Evolutionary conservation across 2,113 vertebrate species (phyloP), one percentile per base, ranked within the genome.

Genomic region (Dicrurus megarhynchus): DNA sequence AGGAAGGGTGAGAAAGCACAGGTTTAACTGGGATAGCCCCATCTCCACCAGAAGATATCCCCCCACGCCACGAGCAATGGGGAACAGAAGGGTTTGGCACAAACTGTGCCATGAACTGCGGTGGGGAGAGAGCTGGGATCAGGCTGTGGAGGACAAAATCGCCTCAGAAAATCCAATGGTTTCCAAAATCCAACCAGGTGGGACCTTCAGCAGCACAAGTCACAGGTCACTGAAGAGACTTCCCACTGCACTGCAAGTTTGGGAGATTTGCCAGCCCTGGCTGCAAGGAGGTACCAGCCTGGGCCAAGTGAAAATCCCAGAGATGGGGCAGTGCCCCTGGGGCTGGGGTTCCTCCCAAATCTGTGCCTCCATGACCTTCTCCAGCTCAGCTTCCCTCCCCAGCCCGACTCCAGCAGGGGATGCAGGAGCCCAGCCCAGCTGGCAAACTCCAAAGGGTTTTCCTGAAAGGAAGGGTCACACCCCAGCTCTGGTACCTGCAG

Each of bases 11-110:
- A 17, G 55, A n/a, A 74, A 70, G 55, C 0, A 0, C 8, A 46
- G 42, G 27, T 47, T 39, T 39, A 33, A 18, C 44, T 5, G 55
- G 50, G 70, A 46, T 12, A 26, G 11, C 24, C 46, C 42, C 30
- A 13, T 9, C 56, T 52, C 60, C 9, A 39, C 5, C 30, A 73
- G 68, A 10, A 23, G 52, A 39, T 4, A 30, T 4, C 26, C 22
- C n/a, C 39, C 11, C 75, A 8, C 1, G 1, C 26, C 59, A 8
- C 0, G 1, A 22, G 24, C 4, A 9, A 1, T 0, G 44, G 70
- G 44, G 74, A 93, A 35, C 32, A 88, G 55, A 39, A 52, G 35
- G 3, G 1, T 16, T 47, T 46, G 59, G 28, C 57, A 57, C 2
- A 7, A 81, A 13, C 57, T 22, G 32, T 21, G 44, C 44, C 61